These are phyloP conservation scores for Mirza zaza DNA, from an alignment of 2,113 vertebrate genomes.

Conservation along the genomic window DNA sequence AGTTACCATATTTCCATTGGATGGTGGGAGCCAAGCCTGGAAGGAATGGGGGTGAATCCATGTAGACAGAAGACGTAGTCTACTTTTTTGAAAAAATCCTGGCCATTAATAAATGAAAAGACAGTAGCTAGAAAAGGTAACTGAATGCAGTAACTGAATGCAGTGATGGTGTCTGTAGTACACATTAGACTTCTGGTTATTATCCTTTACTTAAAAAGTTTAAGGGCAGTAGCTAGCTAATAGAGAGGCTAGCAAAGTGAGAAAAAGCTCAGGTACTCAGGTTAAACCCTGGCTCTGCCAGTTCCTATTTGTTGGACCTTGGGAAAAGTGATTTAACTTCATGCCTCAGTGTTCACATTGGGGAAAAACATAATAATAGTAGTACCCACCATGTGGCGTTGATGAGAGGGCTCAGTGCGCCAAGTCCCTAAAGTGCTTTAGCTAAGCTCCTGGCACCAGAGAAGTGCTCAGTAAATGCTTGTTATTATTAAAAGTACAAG, in stretches of 20 bases:
- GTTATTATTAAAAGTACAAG: constrained; percentile 19
- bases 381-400: neutral
- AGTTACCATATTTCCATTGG: neutral
- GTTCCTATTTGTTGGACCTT: neutral
- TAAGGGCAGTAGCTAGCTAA: neutral
- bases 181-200: neutral
- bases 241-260: neutral
- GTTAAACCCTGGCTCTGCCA: neutral
- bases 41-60: neutral
- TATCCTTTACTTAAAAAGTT: neutral
- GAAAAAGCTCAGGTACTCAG: neutral
- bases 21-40: neutral
- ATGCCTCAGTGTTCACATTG: neutral
- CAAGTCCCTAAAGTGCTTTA: neutral
- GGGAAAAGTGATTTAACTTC: neutral
- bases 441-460: neutral
- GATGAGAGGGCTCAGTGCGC: neutral
- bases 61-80: neutral
- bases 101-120: neutral
- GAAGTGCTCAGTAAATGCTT: neutral
- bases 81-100: neutral
- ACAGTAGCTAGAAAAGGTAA: neutral
- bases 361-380: neutral
- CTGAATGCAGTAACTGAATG: neutral
- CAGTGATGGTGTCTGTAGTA: neutral